Evolutionary conservation across 2,888 invertebrate genomes (phyloP).

Genomic region (Drosophila kuntzei): DNA sequence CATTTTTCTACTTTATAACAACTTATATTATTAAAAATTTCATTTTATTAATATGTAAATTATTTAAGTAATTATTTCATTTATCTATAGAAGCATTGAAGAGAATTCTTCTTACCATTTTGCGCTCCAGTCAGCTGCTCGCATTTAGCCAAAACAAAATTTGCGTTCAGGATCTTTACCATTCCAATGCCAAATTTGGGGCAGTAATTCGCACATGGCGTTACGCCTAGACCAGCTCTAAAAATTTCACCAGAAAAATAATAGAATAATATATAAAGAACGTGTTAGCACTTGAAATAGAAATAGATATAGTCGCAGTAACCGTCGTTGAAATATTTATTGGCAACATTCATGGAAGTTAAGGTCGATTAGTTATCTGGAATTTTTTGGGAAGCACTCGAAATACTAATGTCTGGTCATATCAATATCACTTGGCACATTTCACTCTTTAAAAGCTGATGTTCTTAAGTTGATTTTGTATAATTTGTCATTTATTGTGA

Average conservation of each 20-base stretch:
- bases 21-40: too few species aligned
- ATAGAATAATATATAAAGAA: neutral
- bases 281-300: conserved; percentile 24
- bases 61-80: too few species aligned
- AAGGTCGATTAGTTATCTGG: conserved; percentile 20
- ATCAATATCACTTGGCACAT: conserved; percentile 27
- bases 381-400: conserved; percentile 31
- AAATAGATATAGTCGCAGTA: conserved; percentile 23
- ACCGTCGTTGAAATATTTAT: conserved; percentile 10
- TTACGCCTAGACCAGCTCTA: conserved; percentile 84
- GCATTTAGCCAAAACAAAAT: conserved; percentile 85
- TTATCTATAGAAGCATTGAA: too few species aligned
- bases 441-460: conserved; percentile 29
- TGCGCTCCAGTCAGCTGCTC: conserved; percentile 88
- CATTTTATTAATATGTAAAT: too few species aligned
- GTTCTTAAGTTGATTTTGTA: conserved; percentile 23
- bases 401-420: conserved; percentile 23
- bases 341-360: neutral
- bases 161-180: conserved; percentile 52
- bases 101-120: conserved; percentile 85
- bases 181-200: conserved; percentile 51
- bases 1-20: too few species aligned
- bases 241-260: conserved; percentile 16
- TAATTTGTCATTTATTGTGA: conserved; percentile 56
- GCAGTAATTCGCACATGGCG: conserved; percentile 78